Base-by-base conservation (phyloP, 2,797 vertebrate genomes). In the Xyrichtys novacula region DNA sequence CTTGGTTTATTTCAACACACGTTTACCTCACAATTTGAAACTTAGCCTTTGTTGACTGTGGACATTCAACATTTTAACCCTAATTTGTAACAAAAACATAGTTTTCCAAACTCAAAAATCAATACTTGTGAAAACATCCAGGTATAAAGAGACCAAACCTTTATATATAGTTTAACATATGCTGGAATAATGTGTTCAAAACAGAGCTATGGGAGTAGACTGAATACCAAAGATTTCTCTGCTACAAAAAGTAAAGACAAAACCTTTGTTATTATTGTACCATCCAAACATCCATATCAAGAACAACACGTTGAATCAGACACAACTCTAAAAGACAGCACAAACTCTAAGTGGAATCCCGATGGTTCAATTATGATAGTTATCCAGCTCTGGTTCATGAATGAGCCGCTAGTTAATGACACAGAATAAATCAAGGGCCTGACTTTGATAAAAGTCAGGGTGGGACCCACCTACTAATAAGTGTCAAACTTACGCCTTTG, bases 361-460 rank as follows among this genome's bases (percentile, higher is more conserved):
- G 14, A 12, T 44, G 23, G 56, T 60, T 73, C 39, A 60, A 71
- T 8, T 20, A 23, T 53, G 58, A 48, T 12, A 54, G 29, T 58
- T 67, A 49, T 52, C 29, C 71, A 64, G 32, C 38, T 70, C 52
- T 74, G 54, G 38, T 63, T 59, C 55, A 59, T 72, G 71, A 89
- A 70, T 16, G 29, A 84, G 66, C 50, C 59, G 88, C 48, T 74
- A 78, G 25, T 28, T 76, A 85, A 80, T 67, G 78, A 83, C 29
- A 36, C 57, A 32, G 85, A 80, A 90, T 88, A 88, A 89, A 90
- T 91, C 82, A 87, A 56, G 16, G 20, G 26, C 42, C 57, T 74
- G 81, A 80, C 81, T 79, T 77, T 84, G 85, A 92, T 83, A 67
- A 84, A 81, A 69, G 46, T n/a, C 65, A 85, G 84, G 80, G 78